These are phyloP conservation scores for Acheta domesticus DNA, from an alignment of 2,888 invertebrate genomes.

Conservation along the genomic window DNA sequence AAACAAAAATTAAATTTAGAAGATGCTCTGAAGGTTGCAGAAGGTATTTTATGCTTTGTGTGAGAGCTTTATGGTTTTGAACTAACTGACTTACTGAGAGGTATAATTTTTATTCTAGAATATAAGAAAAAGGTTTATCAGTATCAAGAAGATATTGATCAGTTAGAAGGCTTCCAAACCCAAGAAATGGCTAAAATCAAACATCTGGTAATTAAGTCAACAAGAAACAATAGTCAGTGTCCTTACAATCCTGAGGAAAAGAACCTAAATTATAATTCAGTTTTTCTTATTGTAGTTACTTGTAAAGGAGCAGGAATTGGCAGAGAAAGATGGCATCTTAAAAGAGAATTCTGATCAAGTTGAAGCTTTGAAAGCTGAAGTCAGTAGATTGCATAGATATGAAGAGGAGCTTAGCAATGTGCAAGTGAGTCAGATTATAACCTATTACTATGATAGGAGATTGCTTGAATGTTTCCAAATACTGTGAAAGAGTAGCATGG, in stretches of 20 bases:
- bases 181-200: conserved; percentile 76
- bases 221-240: too few relatives aligned
- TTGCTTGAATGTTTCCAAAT: too few relatives aligned
- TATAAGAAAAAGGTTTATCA: conserved; percentile 57
- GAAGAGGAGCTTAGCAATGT: conserved; percentile 65
- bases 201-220: conserved; percentile 53
- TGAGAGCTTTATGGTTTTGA: background rate
- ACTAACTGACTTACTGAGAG: background rate
- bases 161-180: conserved; percentile 67
- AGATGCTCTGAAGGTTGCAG: conserved; percentile 62
- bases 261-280: background rate
- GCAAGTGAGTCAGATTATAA: conserved; percentile 52
- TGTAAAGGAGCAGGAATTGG: conserved; percentile 55
- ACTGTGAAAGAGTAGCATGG: too few relatives aligned
- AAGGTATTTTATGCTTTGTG: conserved; percentile 54
- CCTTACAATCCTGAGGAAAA: too few relatives aligned
- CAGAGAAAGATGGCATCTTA: conserved; percentile 57
- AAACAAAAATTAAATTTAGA: conserved; percentile 56
- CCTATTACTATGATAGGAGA: too few relatives aligned
- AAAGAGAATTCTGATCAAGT: conserved; percentile 59
- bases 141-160: conserved; percentile 71
- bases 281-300: conserved; percentile 44
- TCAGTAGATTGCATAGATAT: conserved; percentile 59
- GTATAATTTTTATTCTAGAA: conserved; percentile 48
- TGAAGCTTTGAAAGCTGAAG: conserved; percentile 59